These are phyloP conservation scores for Tupaia tana DNA, from an alignment of 2,113 vertebrate genomes.

Conservation along the genomic window DNA sequence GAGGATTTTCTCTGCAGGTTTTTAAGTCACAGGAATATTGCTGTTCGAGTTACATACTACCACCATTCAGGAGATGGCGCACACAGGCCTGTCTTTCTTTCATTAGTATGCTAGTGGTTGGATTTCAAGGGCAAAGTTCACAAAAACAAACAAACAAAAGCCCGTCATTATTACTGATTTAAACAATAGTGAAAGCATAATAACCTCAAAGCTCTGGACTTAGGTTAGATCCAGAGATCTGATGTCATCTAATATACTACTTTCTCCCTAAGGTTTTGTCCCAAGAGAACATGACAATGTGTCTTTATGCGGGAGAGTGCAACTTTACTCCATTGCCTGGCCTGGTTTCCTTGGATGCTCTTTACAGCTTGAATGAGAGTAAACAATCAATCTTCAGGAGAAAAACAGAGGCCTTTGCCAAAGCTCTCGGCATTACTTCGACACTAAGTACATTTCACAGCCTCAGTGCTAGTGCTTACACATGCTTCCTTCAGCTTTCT, in stretches of 20 bases:
- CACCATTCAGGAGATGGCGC: neutral
- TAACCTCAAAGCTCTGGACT: neutral
- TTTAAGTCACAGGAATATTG: neutral
- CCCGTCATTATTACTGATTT: neutral
- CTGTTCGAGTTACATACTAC: fast-evolving
- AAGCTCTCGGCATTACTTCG: neutral
- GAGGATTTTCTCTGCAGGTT: neutral
- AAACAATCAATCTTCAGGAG: neutral
- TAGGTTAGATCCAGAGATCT: neutral
- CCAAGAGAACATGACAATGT: neutral
- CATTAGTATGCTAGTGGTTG: neutral
- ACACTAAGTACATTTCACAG: neutral
- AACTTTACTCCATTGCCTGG: neutral
- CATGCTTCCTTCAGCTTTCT: fast-evolving
- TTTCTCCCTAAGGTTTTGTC: neutral
- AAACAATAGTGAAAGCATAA: constrained; percentile 5
- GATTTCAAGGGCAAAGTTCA: neutral
- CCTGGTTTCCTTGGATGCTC: constrained; percentile 15
- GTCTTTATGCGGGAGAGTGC: neutral
- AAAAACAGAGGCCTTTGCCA: neutral
- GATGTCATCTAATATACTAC: neutral
- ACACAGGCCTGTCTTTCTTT: neutral
- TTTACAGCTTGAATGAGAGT: constrained; percentile 31
- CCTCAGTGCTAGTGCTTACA: fast-evolving
- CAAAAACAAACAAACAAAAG: neutral